Evolutionary conservation across 2,113 vertebrate genomes (phyloP).

Genomic region (Channa maculata): DNA sequence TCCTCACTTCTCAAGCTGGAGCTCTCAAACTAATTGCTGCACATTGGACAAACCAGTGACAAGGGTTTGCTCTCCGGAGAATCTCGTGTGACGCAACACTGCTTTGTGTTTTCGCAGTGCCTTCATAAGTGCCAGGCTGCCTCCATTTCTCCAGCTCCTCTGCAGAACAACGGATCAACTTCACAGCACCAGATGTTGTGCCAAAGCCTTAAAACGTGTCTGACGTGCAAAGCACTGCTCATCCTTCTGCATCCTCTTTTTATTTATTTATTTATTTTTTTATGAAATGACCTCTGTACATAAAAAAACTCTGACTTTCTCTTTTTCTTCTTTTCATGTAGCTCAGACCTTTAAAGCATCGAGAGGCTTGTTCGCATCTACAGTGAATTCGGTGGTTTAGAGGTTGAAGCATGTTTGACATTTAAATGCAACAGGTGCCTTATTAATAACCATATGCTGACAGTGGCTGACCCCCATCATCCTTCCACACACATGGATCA

Average conservation of each 20-base stretch:
- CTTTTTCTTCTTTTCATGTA: background rate
- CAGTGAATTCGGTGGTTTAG: background rate
- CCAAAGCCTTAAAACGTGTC: slow-evolving; percentile 28
- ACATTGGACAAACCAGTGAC: slow-evolving; percentile 44
- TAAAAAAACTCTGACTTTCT: background rate
- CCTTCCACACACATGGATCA: background rate
- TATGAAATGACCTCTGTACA: background rate
- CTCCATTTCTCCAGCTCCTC: slow-evolving; percentile 10
- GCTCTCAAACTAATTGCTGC: slow-evolving; percentile 47
- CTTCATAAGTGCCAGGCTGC: slow-evolving; percentile 28
- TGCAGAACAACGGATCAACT: slow-evolving; percentile 11
- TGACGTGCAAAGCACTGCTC: slow-evolving; percentile 40
- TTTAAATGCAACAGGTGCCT: slow-evolving; percentile 30
- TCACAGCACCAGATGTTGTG: slow-evolving; percentile 38
- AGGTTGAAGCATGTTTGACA: slow-evolving; percentile 7
- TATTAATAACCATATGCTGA: slow-evolving; percentile 39
- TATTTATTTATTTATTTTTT: background rate
- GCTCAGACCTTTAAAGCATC: background rate
- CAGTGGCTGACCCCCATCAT: background rate
- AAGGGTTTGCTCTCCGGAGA: slow-evolving; percentile 34
- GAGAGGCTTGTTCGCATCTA: background rate
- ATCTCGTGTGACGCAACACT: slow-evolving; percentile 15
- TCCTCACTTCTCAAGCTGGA: slow-evolving; percentile 6
- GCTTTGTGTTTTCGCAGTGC: slow-evolving; percentile 39
- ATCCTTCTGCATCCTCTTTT: background rate